Evolutionary conservation across 2,888 invertebrate species (phyloP), one percentile per base, ranked within the genome.

Genomic region (Cactoblastis cactorum): DNA sequence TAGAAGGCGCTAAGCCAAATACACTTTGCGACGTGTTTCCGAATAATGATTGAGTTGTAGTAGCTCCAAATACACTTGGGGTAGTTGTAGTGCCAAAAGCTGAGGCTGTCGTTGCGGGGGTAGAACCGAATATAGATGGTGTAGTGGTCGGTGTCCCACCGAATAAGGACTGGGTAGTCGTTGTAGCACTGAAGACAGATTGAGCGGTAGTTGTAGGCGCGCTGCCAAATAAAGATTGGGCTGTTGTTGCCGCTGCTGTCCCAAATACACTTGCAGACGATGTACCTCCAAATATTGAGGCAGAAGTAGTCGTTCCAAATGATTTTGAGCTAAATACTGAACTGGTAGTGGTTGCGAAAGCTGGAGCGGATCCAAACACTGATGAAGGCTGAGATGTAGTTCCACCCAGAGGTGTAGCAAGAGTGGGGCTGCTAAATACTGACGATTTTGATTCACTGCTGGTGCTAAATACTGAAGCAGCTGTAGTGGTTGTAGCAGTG

Each of bases 261-360:
- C 63, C 63, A 37, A 70, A 70, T 37, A 67, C 55, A 46, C 61
- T 55, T 49, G 61, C 62, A 1, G 65, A 56, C 4, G 61, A 60
- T 37, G 64, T 55, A 14, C 28, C 47, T 1, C 47, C 47, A 37
- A 48, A 48, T 38, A 48, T 28, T 17, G 47, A 63, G 51, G 65
- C 59, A 38, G 62, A 59, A 45, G 62, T 61, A 2, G 66, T 56
- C 5, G 63, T 51, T 34, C 62, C 65, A 37, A 67, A 71, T 1
- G 65, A 51, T 37, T 50, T 55, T 35, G 61, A 55, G 14, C 60
- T 39, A 22, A 49, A 52, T n/a, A 37, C 38, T 38, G 59, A 50
- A 28, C 71, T 58, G n/a, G 65, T 48, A 1, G 70, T 50, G 0
- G 68, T 54, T 8, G 70, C 69, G 51, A 80, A 77, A 19, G 72